Evolutionary conservation across 2,113 vertebrate genomes (phyloP).

Genomic region (Podarcis cretensis): DNA sequence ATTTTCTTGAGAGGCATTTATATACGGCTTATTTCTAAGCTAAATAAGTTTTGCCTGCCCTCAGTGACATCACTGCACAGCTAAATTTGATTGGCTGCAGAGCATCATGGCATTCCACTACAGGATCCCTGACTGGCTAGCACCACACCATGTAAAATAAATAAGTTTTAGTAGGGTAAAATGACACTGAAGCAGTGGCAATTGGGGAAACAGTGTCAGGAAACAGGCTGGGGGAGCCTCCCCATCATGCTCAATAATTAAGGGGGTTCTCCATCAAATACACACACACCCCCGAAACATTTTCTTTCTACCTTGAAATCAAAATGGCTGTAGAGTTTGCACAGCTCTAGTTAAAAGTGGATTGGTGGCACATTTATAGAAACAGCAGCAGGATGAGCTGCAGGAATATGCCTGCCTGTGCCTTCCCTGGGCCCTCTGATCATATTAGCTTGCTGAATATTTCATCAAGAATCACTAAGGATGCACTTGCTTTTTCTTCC

Average conservation of each 20-base stretch:
- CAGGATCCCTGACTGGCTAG: background rate
- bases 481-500: background rate
- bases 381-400: background rate
- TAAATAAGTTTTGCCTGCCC: background rate
- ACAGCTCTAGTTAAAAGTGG: background rate
- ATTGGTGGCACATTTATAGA: background rate
- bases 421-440: background rate
- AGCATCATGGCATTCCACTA: background rate
- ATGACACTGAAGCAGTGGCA: background rate
- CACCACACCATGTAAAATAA: no score
- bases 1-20: no score
- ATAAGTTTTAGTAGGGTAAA: background rate
- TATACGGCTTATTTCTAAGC: no score
- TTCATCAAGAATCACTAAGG: background rate
- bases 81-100: background rate
- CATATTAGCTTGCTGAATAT: conserved; percentile 11
- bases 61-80: background rate
- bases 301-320: background rate
- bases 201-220: background rate
- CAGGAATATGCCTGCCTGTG: background rate
- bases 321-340: background rate
- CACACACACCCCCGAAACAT: background rate
- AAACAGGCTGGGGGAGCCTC: no score
- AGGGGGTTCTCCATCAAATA: no score
- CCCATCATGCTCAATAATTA: background rate